These are phyloP conservation scores for Pollachius pollachius DNA, from an alignment of 2,113 vertebrate genomes.

Conservation along the genomic window DNA sequence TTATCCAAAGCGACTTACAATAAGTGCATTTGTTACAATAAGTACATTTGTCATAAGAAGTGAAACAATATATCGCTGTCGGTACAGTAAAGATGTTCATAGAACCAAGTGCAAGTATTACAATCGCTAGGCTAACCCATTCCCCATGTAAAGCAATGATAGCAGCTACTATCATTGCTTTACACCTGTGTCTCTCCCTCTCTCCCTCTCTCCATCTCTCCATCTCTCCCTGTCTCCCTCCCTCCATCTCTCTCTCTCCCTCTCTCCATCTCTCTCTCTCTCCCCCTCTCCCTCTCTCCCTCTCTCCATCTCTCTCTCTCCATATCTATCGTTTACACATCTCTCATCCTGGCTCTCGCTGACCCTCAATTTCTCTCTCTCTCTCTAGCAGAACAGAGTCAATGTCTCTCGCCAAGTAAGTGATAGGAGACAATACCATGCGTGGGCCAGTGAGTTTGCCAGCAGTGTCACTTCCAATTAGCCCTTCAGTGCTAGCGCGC, in stretches of 20 bases:
- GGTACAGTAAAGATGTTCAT: too few relatives aligned
- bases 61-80: too few relatives aligned
- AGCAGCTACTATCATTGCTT: too few relatives aligned
- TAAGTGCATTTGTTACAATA: too few relatives aligned
- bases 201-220: neutral
- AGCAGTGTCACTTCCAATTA: conserved; percentile 63
- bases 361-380: neutral
- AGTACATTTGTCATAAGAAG: too few relatives aligned
- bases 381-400: conserved; percentile 11
- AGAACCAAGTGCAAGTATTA: too few relatives aligned
- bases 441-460: conserved; percentile 40
- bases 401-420: conserved; percentile 23
- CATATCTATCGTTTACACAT: too few relatives aligned
- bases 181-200: neutral
- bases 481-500: conserved; percentile 21
- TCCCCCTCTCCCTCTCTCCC: neutral
- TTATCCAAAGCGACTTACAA: too few relatives aligned
- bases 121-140: too few relatives aligned
- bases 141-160: too few relatives aligned
- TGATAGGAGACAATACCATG: conserved; percentile 37
- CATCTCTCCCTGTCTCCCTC: neutral
- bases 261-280: neutral
- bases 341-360: neutral
- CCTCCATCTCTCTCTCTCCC: too few relatives aligned
- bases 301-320: neutral